Conservation (phyloP, 2,797 vertebrate species). For the Rachycentron canadum region DNA sequence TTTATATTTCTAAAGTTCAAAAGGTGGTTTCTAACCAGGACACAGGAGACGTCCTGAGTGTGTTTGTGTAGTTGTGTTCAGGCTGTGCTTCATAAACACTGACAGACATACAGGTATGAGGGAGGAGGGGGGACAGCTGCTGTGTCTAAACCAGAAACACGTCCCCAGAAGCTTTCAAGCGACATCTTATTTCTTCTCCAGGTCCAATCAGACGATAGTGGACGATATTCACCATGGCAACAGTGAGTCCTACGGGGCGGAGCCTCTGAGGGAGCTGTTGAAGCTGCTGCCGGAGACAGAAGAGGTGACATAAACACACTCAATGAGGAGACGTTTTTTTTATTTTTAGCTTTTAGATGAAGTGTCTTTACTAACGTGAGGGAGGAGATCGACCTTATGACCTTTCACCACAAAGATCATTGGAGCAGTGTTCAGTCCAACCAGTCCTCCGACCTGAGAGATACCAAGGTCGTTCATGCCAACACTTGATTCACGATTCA, state of each 20-base stretch:
- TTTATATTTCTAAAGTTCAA: rapidly evolving
- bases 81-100: constrained; percentile 45
- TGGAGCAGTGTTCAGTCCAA: too few relatives aligned
- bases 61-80: constrained; percentile 22
- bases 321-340: too few relatives aligned
- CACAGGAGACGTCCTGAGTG: not conserved
- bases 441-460: too few relatives aligned
- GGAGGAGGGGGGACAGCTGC: not conserved
- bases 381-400: too few relatives aligned
- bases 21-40: too few relatives aligned
- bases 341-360: too few relatives aligned
- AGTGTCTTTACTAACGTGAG: too few relatives aligned
- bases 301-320: constrained; percentile 84
- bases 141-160: not conserved
- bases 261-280: constrained; percentile 90
- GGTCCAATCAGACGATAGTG: constrained; percentile 89
- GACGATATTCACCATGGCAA: constrained; percentile 90
- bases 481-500: too few relatives aligned
- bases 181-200: constrained; percentile 64
- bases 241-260: constrained; percentile 87
- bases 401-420: too few relatives aligned
- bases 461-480: too few relatives aligned
- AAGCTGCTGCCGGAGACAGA: constrained; percentile 93
- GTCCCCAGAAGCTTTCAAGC: too few relatives aligned
- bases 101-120: constrained; percentile 37